phyloP scores from a whole-genome alignment of 2,888 invertebrate genomes.

The Cheilosia variabilis region DNA sequence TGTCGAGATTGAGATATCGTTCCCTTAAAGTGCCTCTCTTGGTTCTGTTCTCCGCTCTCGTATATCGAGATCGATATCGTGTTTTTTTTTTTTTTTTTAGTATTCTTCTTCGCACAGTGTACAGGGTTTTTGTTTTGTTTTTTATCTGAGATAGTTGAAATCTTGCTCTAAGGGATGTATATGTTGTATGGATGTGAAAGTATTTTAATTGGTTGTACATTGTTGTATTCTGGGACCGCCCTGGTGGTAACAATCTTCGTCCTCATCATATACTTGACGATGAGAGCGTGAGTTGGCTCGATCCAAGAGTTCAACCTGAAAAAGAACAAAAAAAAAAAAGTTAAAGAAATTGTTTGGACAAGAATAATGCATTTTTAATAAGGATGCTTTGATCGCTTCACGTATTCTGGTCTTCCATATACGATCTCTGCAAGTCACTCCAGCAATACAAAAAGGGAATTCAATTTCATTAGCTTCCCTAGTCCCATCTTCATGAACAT shows the following conservation, averaged over 20 bases:
- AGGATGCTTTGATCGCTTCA: no score
- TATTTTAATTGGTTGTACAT: conserved; percentile 89
- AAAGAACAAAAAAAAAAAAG: conserved; percentile 8
- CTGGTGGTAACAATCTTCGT: conserved; percentile 87
- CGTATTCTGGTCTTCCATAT: no score
- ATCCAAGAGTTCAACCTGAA: conserved; percentile 89
- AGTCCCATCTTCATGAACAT: no score
- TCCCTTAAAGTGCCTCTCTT: conserved; percentile 7
- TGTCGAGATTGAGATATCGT: conserved; percentile 32
- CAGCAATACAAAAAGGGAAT: no score
- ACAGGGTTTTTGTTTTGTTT: conserved; percentile 50
- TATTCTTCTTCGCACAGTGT: conserved; percentile 51
- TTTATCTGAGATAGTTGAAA: conserved; percentile 71
- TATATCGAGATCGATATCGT: conserved; percentile 13
- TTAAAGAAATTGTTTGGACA: neutral
- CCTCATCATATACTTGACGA: conserved; percentile 90
- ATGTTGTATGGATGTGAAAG: conserved; percentile 73
- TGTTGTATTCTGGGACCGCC: conserved; percentile 89
- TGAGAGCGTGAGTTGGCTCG: conserved; percentile 88
- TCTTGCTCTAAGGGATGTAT: conserved; percentile 74
- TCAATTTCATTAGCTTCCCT: no score
- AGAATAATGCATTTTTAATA: neutral
- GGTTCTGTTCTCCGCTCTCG: conserved; percentile 24
- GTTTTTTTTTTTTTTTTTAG: conserved; percentile 5
- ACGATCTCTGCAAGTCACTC: no score